Conservation (phyloP, 2,113 vertebrate species). For the Ictalurus punctatus region DNA sequence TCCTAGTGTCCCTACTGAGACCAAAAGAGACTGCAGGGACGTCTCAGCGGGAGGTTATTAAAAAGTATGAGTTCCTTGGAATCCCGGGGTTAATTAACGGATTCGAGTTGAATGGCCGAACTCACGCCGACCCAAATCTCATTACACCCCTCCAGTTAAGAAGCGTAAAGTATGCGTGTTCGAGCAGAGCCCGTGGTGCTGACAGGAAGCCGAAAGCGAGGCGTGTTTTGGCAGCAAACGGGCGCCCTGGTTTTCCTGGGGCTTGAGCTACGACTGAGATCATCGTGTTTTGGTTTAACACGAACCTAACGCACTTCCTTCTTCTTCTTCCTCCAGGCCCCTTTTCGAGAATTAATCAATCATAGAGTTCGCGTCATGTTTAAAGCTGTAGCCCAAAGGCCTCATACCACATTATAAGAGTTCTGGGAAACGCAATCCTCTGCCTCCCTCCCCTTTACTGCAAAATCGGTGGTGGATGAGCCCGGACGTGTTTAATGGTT, state of each 20-base stretch:
- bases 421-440: not conserved
- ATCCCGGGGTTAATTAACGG: not conserved
- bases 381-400: constrained; percentile 6
- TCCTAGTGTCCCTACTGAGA: not conserved
- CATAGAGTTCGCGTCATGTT: not conserved
- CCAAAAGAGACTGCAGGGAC: not conserved
- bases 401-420: not conserved
- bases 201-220: not conserved
- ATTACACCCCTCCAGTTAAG: not conserved
- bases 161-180: not conserved
- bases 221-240: not conserved
- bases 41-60: not conserved
- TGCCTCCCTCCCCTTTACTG: not conserved
- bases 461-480: not conserved
- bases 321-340: not conserved
- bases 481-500: not conserved
- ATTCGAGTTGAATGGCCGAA: constrained; percentile 1
- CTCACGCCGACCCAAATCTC: not conserved
- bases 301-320: not conserved
- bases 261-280: not conserved
- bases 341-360: not conserved
- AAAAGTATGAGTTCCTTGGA: not conserved
- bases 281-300: not conserved
- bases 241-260: not conserved
- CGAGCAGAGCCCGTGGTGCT: not conserved